Conservation (phyloP, 2,797 vertebrate species). For the Ctenopoma multispine region DNA sequence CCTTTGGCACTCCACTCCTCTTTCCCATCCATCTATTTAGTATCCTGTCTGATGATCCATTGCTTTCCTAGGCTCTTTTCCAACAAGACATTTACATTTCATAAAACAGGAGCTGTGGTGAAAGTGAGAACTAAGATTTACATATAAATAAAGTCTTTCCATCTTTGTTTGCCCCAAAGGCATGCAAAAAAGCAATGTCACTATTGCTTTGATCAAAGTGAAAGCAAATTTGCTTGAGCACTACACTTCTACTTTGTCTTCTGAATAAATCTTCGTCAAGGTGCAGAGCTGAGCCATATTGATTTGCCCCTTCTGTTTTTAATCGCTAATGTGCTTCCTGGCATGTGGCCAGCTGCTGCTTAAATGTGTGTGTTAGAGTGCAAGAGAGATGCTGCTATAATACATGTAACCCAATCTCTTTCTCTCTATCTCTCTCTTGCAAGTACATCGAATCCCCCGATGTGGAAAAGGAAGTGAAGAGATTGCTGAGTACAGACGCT, state of each 20-base stretch:
- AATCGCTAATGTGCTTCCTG: constrained; percentile 84
- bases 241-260: constrained; percentile 74
- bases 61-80: constrained; percentile 50
- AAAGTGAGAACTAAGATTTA: constrained; percentile 79
- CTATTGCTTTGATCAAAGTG: constrained; percentile 76
- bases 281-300: constrained; percentile 70
- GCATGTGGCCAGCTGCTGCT: constrained; percentile 69
- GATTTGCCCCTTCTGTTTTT: constrained; percentile 79
- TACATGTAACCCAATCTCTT: constrained; percentile 59
- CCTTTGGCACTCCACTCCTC: constrained; percentile 2
- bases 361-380: constrained; percentile 20
- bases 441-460: constrained; percentile 94
- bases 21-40: constrained; percentile 47
- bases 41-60: constrained; percentile 62
- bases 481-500: constrained; percentile 93
- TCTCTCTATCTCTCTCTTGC: constrained; percentile 49
- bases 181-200: constrained; percentile 73
- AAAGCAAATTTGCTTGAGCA: constrained; percentile 67
- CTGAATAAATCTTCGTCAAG: constrained; percentile 79
- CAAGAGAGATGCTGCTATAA: constrained; percentile 33
- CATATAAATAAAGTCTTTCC: constrained; percentile 83
- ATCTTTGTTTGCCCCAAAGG: constrained; percentile 76
- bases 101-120: constrained; percentile 62
- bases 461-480: constrained; percentile 96
- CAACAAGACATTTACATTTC: constrained; percentile 75